A percentile compares a stretch with the other conserved stretches of the same genome.
Conservation (phyloP, 2,888 invertebrate species). For the Spodoptera littoralis region DNA sequence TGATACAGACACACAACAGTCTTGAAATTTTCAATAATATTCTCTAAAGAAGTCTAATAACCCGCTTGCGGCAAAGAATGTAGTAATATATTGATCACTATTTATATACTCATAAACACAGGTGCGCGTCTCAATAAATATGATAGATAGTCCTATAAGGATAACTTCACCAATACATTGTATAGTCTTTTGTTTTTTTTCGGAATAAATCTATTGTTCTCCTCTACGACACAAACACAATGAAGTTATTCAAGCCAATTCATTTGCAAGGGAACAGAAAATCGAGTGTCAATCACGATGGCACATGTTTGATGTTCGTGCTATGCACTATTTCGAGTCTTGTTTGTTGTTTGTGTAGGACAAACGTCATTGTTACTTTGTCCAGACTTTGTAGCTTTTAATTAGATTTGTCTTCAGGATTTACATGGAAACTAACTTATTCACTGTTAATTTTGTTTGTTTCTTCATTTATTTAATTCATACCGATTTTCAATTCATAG, state of each 20-base stretch:
- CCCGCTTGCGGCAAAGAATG: no score
- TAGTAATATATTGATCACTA: neutral
- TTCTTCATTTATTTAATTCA: no score
- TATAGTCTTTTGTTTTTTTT: conserved; percentile 8
- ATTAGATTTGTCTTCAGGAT: no score
- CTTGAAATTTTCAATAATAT: no score
- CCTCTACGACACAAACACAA: conserved; percentile 13
- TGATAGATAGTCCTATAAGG: conserved; percentile 31
- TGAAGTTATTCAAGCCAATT: conserved; percentile 22
- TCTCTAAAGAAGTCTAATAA: no score
- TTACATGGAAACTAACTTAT: no score
- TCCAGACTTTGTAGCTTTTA: neutral
- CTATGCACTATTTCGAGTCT: conserved; percentile 17
- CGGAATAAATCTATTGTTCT: conserved; percentile 10
- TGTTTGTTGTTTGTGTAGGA: conserved; percentile 18
- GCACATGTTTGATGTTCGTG: conserved; percentile 8
- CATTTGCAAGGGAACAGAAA: conserved; percentile 22
- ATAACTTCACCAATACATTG: conserved; percentile 4
- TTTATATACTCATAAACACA: conserved; percentile 11
- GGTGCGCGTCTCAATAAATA: conserved; percentile 30
- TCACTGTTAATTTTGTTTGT: no score
- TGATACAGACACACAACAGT: no score
- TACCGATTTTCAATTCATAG: no score
- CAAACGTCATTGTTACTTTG: neutral
- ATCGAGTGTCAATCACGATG: conserved; percentile 27